These are phyloP conservation scores for Festucalex cinctus DNA, from an alignment of 2,113 vertebrate genomes.

Conservation along the genomic window DNA sequence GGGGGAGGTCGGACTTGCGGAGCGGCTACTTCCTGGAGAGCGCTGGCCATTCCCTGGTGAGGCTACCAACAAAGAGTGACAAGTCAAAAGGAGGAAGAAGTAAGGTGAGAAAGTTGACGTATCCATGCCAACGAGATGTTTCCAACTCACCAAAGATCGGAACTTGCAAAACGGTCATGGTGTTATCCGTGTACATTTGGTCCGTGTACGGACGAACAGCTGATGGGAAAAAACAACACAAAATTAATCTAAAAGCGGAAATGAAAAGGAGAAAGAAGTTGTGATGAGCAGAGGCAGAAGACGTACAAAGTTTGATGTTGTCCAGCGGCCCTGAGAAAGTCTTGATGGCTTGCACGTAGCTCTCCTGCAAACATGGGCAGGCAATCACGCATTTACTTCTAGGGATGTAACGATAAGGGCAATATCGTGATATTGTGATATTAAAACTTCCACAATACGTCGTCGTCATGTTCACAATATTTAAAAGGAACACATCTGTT, in stretches of 20 bases:
- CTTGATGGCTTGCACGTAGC: constrained; percentile 68
- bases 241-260: background rate
- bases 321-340: constrained; percentile 70
- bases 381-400: too few species aligned
- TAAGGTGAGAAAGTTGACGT: background rate
- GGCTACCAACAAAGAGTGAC: background rate
- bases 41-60: background rate
- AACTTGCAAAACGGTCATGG: constrained; percentile 79
- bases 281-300: background rate
- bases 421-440: too few species aligned
- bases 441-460: too few species aligned
- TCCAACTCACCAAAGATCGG: constrained; percentile 82
- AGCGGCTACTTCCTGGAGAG: constrained; percentile 25
- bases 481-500: too few species aligned
- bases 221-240: constrained; percentile 6
- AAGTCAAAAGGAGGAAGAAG: background rate
- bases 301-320: constrained; percentile 70
- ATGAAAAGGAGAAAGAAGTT: background rate
- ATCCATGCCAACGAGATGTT: accelerated
- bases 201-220: constrained; percentile 70
- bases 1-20: constrained; percentile 10
- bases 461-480: too few species aligned
- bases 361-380: constrained; percentile 42
- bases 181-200: constrained; percentile 57
- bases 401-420: too few species aligned